These are phyloP conservation scores for Garra rufa DNA, from an alignment of 2,113 vertebrate genomes.

Conservation along the genomic window DNA sequence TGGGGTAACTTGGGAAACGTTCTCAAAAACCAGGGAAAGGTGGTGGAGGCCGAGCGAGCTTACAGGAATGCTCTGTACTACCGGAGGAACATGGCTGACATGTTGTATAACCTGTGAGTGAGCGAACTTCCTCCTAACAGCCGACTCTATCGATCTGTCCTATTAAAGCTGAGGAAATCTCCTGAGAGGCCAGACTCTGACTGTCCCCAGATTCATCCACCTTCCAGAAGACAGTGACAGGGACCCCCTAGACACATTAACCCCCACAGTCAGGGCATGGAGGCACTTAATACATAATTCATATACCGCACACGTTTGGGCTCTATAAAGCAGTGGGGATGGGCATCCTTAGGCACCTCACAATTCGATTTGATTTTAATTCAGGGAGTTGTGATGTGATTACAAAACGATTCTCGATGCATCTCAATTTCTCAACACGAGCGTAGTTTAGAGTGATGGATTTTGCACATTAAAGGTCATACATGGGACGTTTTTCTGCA, in stretches of 20 bases:
- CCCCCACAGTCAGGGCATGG: slow-evolving; percentile 35
- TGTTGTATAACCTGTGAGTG: slow-evolving; percentile 99
- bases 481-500: neutral
- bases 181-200: slow-evolving; percentile 35
- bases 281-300: slow-evolving; percentile 22
- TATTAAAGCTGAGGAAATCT: slow-evolving; percentile 4
- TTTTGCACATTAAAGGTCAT: neutral
- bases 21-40: slow-evolving; percentile 97
- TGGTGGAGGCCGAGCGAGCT: slow-evolving; percentile 92
- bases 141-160: slow-evolving; percentile 26
- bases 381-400: slow-evolving; percentile 21
- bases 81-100: slow-evolving; percentile 99
- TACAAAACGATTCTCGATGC: neutral
- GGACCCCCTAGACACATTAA: slow-evolving; percentile 46
- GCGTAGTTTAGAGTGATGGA: neutral
- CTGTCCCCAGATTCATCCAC: slow-evolving; percentile 60
- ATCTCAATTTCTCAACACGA: neutral
- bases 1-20: slow-evolving; percentile 99
- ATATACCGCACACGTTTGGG: slow-evolving; percentile 20
- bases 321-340: neutral
- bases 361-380: neutral
- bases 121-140: slow-evolving; percentile 9
- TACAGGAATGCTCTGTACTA: slow-evolving; percentile 98
- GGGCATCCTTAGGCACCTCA: slow-evolving; percentile 1
- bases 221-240: slow-evolving; percentile 41